A percentile compares a stretch with the other conserved stretches of the same genome.
Conservation (phyloP, 1,140 invertebrate genomes). For the Myzus persicae region DNA sequence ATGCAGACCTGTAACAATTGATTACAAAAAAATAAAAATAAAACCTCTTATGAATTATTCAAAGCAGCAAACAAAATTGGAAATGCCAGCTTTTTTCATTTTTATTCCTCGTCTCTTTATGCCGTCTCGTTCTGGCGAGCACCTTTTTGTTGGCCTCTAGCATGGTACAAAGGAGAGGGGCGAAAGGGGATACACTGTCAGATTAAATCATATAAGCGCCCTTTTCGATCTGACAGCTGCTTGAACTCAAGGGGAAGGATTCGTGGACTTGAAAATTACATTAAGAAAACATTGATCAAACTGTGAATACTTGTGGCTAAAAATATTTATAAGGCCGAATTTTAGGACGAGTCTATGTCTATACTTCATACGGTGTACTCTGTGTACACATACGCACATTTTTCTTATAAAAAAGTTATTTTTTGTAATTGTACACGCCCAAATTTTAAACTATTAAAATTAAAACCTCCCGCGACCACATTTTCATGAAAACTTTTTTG, state of each 20-base stretch:
- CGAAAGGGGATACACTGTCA: background rate
- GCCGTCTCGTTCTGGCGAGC: background rate
- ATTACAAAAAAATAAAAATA: constrained; percentile 35
- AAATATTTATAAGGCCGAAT: background rate
- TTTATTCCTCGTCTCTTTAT: constrained; percentile 28
- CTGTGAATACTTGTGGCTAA: background rate
- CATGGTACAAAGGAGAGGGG: background rate
- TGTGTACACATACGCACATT: background rate
- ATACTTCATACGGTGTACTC: background rate
- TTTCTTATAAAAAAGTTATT: background rate
- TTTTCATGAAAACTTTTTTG: constrained; percentile 18
- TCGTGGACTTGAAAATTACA: background rate
- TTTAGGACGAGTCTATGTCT: background rate
- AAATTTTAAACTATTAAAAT: constrained; percentile 2
- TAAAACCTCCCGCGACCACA: background rate
- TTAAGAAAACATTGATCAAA: constrained; percentile 13
- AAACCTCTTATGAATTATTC: constrained; percentile 54
- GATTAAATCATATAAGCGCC: constrained; percentile 35
- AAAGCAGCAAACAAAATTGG: constrained; percentile 34
- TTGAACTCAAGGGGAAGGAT: background rate
- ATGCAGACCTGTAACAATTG: constrained; percentile 39
- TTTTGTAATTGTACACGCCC: background rate
- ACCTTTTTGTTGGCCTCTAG: constrained; percentile 23
- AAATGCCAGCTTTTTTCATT: constrained; percentile 38
- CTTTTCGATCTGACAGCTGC: constrained; percentile 14